A percentile compares a stretch with the other conserved stretches of the same genome.
Conservation (phyloP, 2,797 vertebrate genomes). For the Brachyalestes nurse region DNA sequence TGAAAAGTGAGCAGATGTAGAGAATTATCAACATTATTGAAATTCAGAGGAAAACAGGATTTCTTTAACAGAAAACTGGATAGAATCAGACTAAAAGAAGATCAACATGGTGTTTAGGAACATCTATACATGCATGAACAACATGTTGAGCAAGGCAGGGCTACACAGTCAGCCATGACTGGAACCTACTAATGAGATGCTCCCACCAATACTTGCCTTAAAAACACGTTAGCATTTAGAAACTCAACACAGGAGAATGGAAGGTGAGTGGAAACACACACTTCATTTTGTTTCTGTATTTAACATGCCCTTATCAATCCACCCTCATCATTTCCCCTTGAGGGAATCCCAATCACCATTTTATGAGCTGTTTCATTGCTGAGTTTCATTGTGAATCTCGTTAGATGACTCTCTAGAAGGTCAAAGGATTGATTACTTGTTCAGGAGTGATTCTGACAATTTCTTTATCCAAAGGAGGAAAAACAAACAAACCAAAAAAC, state of each 20-base stretch:
- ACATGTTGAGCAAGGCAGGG: neutral
- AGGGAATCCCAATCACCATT: neutral
- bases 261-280: neutral
- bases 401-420: neutral
- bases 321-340: neutral
- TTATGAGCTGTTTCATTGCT: neutral
- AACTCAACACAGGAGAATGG: neutral
- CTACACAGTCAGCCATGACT: neutral
- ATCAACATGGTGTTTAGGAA: too few species aligned
- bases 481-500: neutral
- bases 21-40: neutral
- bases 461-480: neutral
- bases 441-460: neutral
- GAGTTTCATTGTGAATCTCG: neutral
- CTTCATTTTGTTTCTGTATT: neutral
- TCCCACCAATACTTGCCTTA: neutral
- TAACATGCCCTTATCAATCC: neutral
- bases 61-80: too few species aligned
- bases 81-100: too few species aligned
- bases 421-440: neutral
- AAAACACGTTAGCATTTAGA: neutral
- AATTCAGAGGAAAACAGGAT: too few species aligned
- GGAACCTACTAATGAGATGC: neutral
- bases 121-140: too few species aligned
- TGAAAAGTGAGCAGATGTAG: slow-evolving; percentile 4